Percentiles rank a stretch among this genome's conserved stretches.
These are phyloP conservation scores for Cistogaster globosa DNA, from an alignment of 2,888 invertebrate genomes.

Conservation along the genomic window DNA sequence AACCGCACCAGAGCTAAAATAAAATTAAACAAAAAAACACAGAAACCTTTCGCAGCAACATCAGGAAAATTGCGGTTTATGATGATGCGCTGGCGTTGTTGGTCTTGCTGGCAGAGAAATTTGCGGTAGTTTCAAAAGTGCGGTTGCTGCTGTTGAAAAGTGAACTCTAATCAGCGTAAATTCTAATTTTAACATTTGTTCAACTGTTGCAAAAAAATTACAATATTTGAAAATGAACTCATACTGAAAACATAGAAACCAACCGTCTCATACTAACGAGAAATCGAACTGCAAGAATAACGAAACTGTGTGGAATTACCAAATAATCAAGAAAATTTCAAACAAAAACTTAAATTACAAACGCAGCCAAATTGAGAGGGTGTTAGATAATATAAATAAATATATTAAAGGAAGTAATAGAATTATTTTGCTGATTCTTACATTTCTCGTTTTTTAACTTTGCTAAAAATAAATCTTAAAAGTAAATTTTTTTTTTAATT, in stretches of 20 bases:
- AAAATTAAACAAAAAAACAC: not conserved
- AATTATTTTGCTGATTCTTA: no score
- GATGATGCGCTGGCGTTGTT: constrained; percentile 2
- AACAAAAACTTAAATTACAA: no score
- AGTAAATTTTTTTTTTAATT: no score
- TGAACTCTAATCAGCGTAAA: constrained; percentile 74
- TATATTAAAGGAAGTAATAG: no score
- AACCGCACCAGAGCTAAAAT: constrained; percentile 41
- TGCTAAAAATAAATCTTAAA: no score
- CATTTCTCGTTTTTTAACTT: no score
- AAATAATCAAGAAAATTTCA: no score
- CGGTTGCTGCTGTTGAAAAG: constrained; percentile 61
- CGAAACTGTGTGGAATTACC: no score
- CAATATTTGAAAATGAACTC: not conserved
- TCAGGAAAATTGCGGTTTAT: constrained; percentile 32
- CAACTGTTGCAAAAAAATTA: constrained; percentile 58
- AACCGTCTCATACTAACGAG: not conserved
- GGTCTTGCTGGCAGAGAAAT: constrained; percentile 1
- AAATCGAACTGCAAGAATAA: not conserved
- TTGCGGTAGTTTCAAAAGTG: constrained; percentile 9
- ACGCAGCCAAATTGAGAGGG: no score
- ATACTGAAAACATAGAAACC: not conserved
- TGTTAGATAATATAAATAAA: no score
- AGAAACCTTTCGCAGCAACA: constrained; percentile 38
- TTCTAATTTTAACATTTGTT: constrained; percentile 72